phyloP scores from a whole-genome alignment of 2,888 invertebrate genomes.

The Eupsilia transversa region DNA sequence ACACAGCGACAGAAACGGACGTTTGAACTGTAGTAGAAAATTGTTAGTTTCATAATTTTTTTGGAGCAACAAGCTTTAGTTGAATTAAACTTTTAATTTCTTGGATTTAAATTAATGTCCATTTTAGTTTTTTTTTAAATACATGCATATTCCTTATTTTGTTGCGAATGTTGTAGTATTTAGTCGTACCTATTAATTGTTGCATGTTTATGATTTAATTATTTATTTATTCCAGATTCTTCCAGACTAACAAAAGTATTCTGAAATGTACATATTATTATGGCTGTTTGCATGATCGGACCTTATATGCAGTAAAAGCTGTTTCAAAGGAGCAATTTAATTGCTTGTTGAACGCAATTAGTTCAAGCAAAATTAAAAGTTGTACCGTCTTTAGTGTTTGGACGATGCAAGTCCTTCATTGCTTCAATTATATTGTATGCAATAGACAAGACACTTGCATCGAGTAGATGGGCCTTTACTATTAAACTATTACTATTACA shows the following conservation, averaged over 20 bases:
- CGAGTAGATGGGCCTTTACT: not conserved
- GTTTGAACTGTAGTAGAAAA: too few species aligned
- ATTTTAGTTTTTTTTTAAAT: too few species aligned
- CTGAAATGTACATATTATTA: not conserved
- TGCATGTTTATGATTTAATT: not conserved
- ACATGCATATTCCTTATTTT: too few species aligned
- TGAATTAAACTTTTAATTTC: too few species aligned
- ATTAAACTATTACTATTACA: slow-evolving; percentile 11
- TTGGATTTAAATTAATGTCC: too few species aligned
- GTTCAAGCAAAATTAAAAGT: not conserved
- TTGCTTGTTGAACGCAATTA: slow-evolving; percentile 14
- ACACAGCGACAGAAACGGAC: too few species aligned
- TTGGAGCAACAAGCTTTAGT: too few species aligned
- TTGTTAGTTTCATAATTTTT: too few species aligned
- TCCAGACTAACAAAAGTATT: not conserved
- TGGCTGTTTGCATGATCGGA: not conserved
- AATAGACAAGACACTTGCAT: slow-evolving; percentile 4
- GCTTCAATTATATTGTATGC: slow-evolving; percentile 3
- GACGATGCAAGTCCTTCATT: not conserved
- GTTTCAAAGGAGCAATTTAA: not conserved
- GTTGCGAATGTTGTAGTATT: not conserved
- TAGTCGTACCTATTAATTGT: not conserved
- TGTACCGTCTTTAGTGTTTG: not conserved
- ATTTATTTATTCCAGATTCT: not conserved
- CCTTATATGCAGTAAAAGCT: not conserved